These are phyloP conservation scores for Drosophila ustulata DNA, from an alignment of 2,888 invertebrate genomes.

Conservation along the genomic window DNA sequence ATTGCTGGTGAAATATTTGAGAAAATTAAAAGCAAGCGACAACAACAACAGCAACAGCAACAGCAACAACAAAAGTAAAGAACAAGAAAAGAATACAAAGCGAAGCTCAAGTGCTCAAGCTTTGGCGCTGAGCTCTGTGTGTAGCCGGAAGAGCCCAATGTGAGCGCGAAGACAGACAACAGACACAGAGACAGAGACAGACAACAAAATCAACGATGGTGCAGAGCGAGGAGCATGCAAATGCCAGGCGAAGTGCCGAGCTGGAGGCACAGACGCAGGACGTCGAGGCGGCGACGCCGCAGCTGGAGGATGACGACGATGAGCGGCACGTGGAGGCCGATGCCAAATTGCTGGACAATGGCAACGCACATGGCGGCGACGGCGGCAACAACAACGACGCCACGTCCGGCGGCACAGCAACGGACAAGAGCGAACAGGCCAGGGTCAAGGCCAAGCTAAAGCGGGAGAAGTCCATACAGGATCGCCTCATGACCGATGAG, in stretches of 20 bases:
- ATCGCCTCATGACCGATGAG: constrained; percentile 82
- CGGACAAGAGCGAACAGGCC: constrained; percentile 27
- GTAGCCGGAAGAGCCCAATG: constrained; percentile 47
- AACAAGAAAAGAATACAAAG: constrained; percentile 6
- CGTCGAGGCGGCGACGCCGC: constrained; percentile 32
- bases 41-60: background rate
- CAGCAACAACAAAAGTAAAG: background rate
- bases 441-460: constrained; percentile 57
- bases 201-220: constrained; percentile 49
- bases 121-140: background rate
- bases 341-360: constrained; percentile 74
- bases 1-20: constrained; percentile 56
- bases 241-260: constrained; percentile 18
- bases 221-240: constrained; percentile 55
- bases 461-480: constrained; percentile 75
- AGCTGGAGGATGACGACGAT: constrained; percentile 43
- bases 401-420: background rate
- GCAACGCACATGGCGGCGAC: constrained; percentile 36
- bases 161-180: constrained; percentile 10
- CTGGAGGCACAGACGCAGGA: constrained; percentile 30
- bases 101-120: constrained; percentile 12
- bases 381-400: background rate
- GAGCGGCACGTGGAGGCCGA: constrained; percentile 53
- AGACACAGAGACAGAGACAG: background rate
- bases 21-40: constrained; percentile 52